A percentile compares a stretch with the other conserved stretches of the same genome.
These are phyloP conservation scores for Gryon sp. DNA, from an alignment of 1,140 invertebrate genomes.

Conservation along the genomic window DNA sequence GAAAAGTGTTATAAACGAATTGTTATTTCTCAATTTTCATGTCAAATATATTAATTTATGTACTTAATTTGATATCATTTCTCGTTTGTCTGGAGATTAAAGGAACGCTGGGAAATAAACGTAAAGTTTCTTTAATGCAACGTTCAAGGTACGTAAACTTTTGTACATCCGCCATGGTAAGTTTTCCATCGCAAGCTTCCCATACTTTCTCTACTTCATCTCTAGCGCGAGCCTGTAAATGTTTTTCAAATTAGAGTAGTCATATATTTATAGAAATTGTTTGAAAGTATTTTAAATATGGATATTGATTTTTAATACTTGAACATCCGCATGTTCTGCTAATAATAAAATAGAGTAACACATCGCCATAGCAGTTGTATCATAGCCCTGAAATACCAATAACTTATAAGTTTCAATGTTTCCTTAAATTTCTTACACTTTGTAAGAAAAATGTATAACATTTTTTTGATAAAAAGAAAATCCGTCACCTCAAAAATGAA, in stretches of 20 bases:
- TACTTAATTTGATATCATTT: constrained; percentile 82
- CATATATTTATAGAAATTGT: too few species aligned
- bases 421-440: too few species aligned
- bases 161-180: constrained; percentile 26
- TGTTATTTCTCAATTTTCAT: too few species aligned
- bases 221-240: not conserved
- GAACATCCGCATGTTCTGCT: constrained; percentile 81
- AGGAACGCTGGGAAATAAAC: constrained; percentile 87
- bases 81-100: constrained; percentile 82
- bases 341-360: constrained; percentile 82
- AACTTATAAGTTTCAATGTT: too few species aligned
- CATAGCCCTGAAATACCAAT: constrained; percentile 78
- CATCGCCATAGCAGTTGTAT: constrained; percentile 84
- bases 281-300: too few species aligned
- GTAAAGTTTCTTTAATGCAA: constrained; percentile 85
- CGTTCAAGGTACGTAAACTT: constrained; percentile 83
- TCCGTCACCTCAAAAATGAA: constrained; percentile 86
- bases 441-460: not conserved
- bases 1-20: too few species aligned
- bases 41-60: constrained; percentile 7
- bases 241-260: too few species aligned
- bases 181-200: constrained; percentile 68
- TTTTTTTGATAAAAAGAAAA: not conserved
- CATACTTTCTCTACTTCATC: constrained; percentile 77
- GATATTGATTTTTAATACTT: constrained; percentile 74